These are phyloP conservation scores for Melanocharis versteri DNA, from an alignment of 2,113 vertebrate species.

Conservation along the genomic window DNA sequence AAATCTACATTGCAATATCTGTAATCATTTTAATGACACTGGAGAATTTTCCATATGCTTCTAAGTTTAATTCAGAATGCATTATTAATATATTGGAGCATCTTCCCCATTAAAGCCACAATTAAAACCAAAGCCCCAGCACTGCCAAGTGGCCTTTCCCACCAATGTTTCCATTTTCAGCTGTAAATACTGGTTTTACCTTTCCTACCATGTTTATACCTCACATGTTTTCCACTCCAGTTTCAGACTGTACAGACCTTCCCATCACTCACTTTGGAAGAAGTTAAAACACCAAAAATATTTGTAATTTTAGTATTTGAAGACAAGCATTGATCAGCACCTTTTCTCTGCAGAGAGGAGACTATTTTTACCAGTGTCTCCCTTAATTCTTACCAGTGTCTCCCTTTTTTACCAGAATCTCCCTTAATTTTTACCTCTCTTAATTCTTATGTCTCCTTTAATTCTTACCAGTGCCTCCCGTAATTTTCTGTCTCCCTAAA, in stretches of 20 bases:
- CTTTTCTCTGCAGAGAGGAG: neutral
- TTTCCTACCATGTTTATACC: rapidly evolving
- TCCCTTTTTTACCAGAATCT: neutral
- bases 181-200: neutral
- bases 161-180: neutral
- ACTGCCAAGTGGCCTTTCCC: neutral
- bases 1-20: neutral
- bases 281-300: neutral
- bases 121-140: neutral
- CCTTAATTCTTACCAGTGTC: neutral
- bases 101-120: neutral
- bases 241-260: neutral
- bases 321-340: neutral
- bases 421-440: neutral
- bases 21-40: neutral
- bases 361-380: neutral
- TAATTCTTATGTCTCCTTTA: neutral
- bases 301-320: neutral
- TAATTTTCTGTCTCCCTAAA: neutral
- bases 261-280: neutral
- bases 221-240: rapidly evolving
- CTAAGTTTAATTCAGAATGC: neutral
- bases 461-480: neutral
- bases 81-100: neutral
- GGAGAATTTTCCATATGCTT: neutral